A percentile compares a stretch with the other conserved stretches of the same genome.
Evolutionary conservation across 2,113 vertebrate species (phyloP).

Genomic region (Cacatua alba): DNA sequence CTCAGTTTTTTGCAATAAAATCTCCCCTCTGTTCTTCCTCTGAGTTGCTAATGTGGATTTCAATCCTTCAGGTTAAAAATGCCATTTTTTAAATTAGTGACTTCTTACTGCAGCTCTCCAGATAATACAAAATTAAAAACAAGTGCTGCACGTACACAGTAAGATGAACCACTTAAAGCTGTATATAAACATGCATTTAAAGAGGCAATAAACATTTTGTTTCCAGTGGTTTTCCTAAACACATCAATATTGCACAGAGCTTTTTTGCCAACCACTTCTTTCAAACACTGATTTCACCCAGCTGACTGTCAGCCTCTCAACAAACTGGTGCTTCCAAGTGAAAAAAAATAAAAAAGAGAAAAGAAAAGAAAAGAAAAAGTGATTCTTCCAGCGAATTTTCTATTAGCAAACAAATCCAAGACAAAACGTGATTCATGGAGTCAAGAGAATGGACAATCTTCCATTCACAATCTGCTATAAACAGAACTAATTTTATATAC

Average conservation of each 20-base stretch:
- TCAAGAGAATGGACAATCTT: neutral
- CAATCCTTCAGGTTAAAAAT: constrained; percentile 32
- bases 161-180: constrained; percentile 37
- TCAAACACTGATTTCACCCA: neutral
- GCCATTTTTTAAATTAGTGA: constrained; percentile 8
- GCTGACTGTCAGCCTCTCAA: constrained; percentile 22
- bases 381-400: neutral
- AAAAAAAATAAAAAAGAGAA: neutral
- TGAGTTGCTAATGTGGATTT: constrained; percentile 11
- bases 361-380: neutral
- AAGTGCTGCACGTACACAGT: neutral
- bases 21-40: neutral
- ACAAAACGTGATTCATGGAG: neutral
- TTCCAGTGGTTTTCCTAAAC: constrained; percentile 55
- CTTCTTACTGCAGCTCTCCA: constrained; percentile 12
- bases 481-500: neutral
- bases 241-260: constrained; percentile 38
- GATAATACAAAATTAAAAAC: constrained; percentile 44
- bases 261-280: constrained; percentile 33
- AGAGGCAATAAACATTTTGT: constrained; percentile 46
- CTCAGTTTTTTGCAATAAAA: constrained; percentile 22
- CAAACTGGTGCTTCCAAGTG: neutral
- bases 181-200: constrained; percentile 8
- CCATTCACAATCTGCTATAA: neutral
- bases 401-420: constrained; percentile 4